Evolutionary conservation across 2,797 vertebrate genomes (phyloP).

Genomic region (Ctenochaetus hawaiiensis): DNA sequence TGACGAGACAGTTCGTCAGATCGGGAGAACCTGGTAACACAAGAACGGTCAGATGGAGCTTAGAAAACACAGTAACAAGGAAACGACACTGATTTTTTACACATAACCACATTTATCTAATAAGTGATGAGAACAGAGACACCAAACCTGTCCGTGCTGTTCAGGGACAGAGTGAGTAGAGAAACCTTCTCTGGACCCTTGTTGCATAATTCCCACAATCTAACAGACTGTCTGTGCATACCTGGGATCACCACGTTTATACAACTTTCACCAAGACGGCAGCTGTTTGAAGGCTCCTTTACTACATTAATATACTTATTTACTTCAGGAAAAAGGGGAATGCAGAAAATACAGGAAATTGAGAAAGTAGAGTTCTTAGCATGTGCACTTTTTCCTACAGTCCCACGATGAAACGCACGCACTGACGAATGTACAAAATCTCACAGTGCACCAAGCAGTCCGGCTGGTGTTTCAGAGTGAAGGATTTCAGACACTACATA

Average conservation of each 20-base stretch:
- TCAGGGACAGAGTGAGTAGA: too few species aligned
- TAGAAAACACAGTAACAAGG: background rate
- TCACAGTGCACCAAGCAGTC: background rate
- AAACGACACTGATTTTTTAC: background rate
- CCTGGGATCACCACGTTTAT: background rate
- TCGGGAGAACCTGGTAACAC: conserved; percentile 91
- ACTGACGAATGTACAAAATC: background rate
- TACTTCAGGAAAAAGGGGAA: background rate
- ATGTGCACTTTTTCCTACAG: too few species aligned
- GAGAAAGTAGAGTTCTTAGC: too few species aligned
- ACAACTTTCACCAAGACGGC: background rate
- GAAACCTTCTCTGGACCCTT: too few species aligned
- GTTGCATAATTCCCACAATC: background rate
- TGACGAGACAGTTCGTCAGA: conserved; percentile 96
- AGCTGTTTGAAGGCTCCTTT: background rate
- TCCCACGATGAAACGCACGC: background rate
- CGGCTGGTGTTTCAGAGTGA: too few species aligned
- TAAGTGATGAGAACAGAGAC: too few species aligned
- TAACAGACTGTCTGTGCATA: background rate
- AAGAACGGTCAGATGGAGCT: conserved; percentile 2
- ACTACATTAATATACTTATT: background rate
- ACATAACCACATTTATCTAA: background rate
- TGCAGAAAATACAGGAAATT: too few species aligned
- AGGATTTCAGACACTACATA: too few species aligned
- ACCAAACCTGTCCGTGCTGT: too few species aligned